Percentiles rank a stretch among this genome's conserved stretches.
Evolutionary conservation across 2,113 vertebrate genomes (phyloP).

Genomic region (Turdus rufiventris): DNA sequence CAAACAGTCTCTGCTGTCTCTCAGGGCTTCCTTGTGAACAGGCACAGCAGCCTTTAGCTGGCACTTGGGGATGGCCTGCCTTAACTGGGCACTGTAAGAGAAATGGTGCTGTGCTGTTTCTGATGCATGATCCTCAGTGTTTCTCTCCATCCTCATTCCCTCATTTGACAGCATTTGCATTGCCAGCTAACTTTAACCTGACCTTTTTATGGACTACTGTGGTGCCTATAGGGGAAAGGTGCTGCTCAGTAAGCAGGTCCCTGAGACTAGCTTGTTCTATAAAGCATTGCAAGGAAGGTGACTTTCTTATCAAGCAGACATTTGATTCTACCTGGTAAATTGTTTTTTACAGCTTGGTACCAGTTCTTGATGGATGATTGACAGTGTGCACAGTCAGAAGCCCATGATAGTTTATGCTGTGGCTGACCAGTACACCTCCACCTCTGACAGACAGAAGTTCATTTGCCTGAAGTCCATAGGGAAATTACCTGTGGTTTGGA

Average conservation of each 20-base stretch:
- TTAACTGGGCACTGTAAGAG: not conserved
- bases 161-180: not conserved
- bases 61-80: not conserved
- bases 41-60: not conserved
- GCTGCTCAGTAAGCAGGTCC: not conserved
- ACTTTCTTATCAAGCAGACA: not conserved
- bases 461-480: not conserved
- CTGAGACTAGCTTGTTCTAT: not conserved
- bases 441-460: not conserved
- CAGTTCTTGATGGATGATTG: rapidly evolving
- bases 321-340: not conserved
- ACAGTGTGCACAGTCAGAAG: not conserved
- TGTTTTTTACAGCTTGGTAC: not conserved
- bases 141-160: not conserved
- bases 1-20: not conserved
- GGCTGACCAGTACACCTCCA: not conserved
- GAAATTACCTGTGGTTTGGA: not conserved
- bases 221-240: not conserved
- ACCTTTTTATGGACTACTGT: not conserved
- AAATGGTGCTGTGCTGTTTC: not conserved
- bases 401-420: not conserved
- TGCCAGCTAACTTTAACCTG: not conserved
- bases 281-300: not conserved
- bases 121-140: not conserved
- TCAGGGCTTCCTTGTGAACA: not conserved